A percentile compares a stretch with the other conserved stretches of the same genome.
Conservation (phyloP, 2,888 invertebrate species). For the Magallana nippona region DNA sequence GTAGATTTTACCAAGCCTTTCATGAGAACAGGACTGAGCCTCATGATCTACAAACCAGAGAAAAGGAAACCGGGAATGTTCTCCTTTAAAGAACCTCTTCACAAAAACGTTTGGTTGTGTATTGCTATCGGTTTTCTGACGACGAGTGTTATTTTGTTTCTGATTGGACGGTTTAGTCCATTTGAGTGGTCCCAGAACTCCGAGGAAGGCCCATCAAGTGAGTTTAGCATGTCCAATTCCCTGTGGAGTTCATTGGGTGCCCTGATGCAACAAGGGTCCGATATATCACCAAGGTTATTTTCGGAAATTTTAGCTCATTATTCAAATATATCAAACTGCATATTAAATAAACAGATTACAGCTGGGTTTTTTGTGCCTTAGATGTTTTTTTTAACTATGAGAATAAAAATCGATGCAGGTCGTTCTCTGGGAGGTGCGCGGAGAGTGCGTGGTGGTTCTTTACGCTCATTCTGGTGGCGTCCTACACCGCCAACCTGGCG, state of each 20-base stretch:
- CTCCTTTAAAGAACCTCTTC: conserved; percentile 97
- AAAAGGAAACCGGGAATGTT: conserved; percentile 97
- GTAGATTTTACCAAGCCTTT: conserved; percentile 99
- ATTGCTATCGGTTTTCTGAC: conserved; percentile 93
- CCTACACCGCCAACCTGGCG: conserved; percentile 80
- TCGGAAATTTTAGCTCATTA: conserved; percentile 1
- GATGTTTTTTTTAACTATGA: conserved; percentile 31
- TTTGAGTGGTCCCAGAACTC: conserved; percentile 92
- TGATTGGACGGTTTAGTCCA: conserved; percentile 97
- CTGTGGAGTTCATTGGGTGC: conserved; percentile 98
- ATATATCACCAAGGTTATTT: conserved; percentile 93
- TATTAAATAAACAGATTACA: too few species aligned
- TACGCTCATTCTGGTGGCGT: conserved; percentile 80
- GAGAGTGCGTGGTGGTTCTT: conserved; percentile 81
- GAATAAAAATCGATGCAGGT: conserved; percentile 59
- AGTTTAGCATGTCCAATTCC: conserved; percentile 95
- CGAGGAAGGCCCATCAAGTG: conserved; percentile 68
- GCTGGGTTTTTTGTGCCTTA: conserved; percentile 1
- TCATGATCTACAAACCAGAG: conserved; percentile 95
- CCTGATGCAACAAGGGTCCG: conserved; percentile 99
- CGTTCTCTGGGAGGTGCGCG: conserved; percentile 79
- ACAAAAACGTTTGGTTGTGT: conserved; percentile 97
- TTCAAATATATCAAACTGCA: too few species aligned
- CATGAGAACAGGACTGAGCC: conserved; percentile 96
- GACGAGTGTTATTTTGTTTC: conserved; percentile 97